Evolutionary conservation across 2,888 invertebrate genomes (phyloP).

Genomic region (Drosophila eohydei): DNA sequence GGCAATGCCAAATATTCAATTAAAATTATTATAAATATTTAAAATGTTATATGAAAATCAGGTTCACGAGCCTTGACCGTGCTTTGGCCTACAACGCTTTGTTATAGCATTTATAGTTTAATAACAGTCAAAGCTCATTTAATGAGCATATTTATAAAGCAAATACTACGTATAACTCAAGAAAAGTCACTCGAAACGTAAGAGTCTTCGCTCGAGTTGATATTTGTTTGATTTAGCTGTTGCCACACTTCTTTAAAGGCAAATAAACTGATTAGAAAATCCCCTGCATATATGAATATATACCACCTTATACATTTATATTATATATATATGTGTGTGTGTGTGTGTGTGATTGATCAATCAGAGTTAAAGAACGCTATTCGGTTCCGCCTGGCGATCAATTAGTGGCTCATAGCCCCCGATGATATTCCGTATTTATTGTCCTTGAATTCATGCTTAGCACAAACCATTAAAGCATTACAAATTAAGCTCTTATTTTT

Average conservation of each 20-base stretch:
- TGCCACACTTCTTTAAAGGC: constrained; percentile 49
- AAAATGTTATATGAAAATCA: background rate
- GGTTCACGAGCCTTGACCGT: background rate
- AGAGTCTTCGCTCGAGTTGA: constrained; percentile 27
- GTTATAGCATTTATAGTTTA: background rate
- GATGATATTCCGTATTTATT: constrained; percentile 29
- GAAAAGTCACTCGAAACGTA: constrained; percentile 11
- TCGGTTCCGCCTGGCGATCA: constrained; percentile 48
- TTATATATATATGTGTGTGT: constrained; percentile 6
- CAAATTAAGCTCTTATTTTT: constrained; percentile 16
- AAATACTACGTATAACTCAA: background rate
- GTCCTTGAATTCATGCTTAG: constrained; percentile 39
- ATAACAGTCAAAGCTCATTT: background rate
- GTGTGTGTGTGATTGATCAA: constrained; percentile 52
- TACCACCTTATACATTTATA: background rate
- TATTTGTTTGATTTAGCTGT: constrained; percentile 28
- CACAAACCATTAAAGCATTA: constrained; percentile 30
- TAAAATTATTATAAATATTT: background rate
- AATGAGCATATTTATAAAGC: background rate
- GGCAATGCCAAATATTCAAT: background rate
- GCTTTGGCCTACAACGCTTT: background rate
- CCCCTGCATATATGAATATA: background rate
- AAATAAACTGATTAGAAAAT: constrained; percentile 54
- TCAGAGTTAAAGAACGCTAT: constrained; percentile 28
- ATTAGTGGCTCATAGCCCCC: constrained; percentile 25